These are phyloP conservation scores for Toxonevra muliebris DNA, from an alignment of 2,888 invertebrate genomes.

Conservation along the genomic window DNA sequence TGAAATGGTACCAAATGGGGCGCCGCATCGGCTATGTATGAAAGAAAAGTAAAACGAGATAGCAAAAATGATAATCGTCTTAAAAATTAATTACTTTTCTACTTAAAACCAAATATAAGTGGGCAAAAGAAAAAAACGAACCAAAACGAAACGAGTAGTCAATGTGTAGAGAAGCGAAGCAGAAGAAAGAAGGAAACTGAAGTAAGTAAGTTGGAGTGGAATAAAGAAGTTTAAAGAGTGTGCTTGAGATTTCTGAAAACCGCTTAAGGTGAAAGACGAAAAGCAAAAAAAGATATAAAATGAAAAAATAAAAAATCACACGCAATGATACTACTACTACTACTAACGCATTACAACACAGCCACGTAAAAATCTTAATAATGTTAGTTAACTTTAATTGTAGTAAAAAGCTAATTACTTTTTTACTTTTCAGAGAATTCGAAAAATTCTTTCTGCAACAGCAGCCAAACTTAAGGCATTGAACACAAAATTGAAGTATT, in stretches of 20 bases:
- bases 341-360: no score
- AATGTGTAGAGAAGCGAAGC: background rate
- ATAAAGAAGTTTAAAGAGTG: background rate
- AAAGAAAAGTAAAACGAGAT: no score
- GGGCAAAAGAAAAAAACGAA: background rate
- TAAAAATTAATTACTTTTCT: conserved; percentile 40
- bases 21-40: background rate
- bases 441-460: no score
- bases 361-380: no score
- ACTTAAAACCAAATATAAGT: conserved; percentile 16
- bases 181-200: background rate
- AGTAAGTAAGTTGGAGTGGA: background rate
- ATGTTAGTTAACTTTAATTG: no score
- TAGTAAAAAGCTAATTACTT: no score
- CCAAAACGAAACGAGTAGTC: background rate
- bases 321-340: no score
- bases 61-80: conserved; percentile 33
- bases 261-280: background rate
- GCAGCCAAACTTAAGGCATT: no score
- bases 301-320: no score
- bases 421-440: no score
- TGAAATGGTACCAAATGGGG: background rate
- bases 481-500: no score
- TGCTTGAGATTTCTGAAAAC: conserved; percentile 3
- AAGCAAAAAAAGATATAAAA: no score